Conservation (phyloP, 2,113 vertebrate genomes). For the Panurus biarmicus region DNA sequence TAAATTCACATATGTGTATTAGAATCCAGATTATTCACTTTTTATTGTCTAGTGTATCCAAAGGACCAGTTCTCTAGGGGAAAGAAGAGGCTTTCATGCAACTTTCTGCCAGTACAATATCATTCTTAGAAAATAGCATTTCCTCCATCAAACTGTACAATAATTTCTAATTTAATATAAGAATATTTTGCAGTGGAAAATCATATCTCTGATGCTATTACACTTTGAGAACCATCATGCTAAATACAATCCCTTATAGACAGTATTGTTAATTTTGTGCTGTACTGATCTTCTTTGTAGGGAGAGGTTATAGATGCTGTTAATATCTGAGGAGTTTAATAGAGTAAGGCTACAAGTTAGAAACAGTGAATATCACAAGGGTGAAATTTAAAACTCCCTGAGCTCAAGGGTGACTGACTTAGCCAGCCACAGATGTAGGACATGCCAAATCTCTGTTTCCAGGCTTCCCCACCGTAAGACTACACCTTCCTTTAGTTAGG, state of each 20-base stretch:
- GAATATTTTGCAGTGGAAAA: neutral
- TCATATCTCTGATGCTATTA: neutral
- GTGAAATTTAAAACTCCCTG: neutral
- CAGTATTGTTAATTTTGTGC: neutral
- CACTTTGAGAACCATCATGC: neutral
- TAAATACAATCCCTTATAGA: neutral
- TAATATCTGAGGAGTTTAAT: neutral
- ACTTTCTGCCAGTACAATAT: neutral
- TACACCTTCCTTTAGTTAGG: neutral
- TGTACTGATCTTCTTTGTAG: neutral
- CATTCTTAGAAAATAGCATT: neutral
- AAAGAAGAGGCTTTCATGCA: neutral
- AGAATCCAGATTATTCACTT: neutral
- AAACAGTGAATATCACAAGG: neutral
- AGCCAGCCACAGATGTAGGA: neutral
- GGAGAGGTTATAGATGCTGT: neutral
- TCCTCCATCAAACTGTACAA: neutral
- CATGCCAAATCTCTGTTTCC: neutral
- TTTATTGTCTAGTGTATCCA: neutral
- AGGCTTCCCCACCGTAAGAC: neutral
- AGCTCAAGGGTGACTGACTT: neutral
- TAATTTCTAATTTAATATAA: neutral
- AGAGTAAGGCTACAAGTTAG: neutral
- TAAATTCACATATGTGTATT: neutral
- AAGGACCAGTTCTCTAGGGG: neutral